These are phyloP conservation scores for Trichechus manatus DNA, from an alignment of 2,113 vertebrate species.

Conservation along the genomic window DNA sequence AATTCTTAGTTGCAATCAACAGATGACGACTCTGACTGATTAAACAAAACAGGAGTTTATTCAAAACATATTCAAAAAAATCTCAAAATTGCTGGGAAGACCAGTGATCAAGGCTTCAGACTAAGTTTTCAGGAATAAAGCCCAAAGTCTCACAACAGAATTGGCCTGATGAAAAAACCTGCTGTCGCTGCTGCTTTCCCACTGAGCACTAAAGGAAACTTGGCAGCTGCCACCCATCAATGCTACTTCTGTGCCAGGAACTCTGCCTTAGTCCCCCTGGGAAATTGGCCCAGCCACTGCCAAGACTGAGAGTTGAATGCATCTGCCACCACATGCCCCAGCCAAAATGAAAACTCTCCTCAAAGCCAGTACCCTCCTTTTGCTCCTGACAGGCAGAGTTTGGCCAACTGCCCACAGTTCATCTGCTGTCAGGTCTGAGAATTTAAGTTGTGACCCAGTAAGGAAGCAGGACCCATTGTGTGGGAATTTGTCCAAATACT, in stretches of 20 bases:
- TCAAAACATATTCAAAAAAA: conserved; percentile 58
- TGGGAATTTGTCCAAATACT: background rate
- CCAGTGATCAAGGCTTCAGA: background rate
- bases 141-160: conserved; percentile 53
- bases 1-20: background rate
- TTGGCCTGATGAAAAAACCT: conserved; percentile 45
- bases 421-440: background rate
- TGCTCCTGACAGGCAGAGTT: background rate
- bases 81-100: conserved; percentile 54
- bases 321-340: background rate
- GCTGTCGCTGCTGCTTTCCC: background rate
- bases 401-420: background rate
- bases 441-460: background rate
- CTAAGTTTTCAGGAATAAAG: conserved; percentile 62
- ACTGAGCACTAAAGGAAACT: background rate
- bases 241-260: conserved; percentile 40
- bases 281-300: background rate
- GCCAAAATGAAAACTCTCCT: background rate
- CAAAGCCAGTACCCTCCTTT: background rate
- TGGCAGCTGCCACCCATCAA: background rate
- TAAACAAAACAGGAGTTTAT: conserved; percentile 2
- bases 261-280: background rate
- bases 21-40: background rate
- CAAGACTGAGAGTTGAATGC: conserved; percentile 30
- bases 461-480: background rate